A percentile compares a stretch with the other conserved stretches of the same genome.
Evolutionary conservation across 2,113 vertebrate genomes (phyloP).

Genomic region (Crotalus viridis): DNA sequence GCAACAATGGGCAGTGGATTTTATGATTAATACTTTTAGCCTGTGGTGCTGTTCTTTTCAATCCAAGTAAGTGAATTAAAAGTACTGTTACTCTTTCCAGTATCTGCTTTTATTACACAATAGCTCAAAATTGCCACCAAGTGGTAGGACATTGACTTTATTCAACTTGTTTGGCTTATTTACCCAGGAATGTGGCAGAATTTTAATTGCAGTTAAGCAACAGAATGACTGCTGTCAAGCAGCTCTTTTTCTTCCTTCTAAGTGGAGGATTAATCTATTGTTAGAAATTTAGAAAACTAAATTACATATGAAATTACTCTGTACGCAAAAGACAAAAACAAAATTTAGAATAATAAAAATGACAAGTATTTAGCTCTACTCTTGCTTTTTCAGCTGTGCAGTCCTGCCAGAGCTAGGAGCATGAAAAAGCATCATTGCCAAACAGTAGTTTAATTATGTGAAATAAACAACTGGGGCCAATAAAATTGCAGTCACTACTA

Average conservation of each 20-base stretch:
- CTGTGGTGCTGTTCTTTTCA: constrained; percentile 32
- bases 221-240: constrained; percentile 53
- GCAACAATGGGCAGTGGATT: constrained; percentile 26
- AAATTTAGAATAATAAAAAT: constrained; percentile 20
- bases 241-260: constrained; percentile 54
- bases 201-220: constrained; percentile 56
- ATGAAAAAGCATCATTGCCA: constrained; percentile 5
- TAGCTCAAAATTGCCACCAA: constrained; percentile 75
- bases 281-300: constrained; percentile 49
- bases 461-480: constrained; percentile 29
- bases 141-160: constrained; percentile 62
- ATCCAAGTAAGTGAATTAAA: constrained; percentile 49
- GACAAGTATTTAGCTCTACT: neutral
- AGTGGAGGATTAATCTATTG: constrained; percentile 62
- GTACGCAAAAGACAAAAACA: constrained; percentile 31
- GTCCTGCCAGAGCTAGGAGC: accelerated
- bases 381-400: neutral
- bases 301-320: constrained; percentile 39
- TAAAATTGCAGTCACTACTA: constrained; percentile 56
- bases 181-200: constrained; percentile 28
- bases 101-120: constrained; percentile 44
- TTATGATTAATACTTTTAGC: constrained; percentile 29
- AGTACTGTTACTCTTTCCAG: constrained; percentile 37
- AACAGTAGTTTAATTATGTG: constrained; percentile 35
- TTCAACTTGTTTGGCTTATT: constrained; percentile 31